Conservation (phyloP, 2,888 invertebrate genomes). For the Ptilodon capucinus region DNA sequence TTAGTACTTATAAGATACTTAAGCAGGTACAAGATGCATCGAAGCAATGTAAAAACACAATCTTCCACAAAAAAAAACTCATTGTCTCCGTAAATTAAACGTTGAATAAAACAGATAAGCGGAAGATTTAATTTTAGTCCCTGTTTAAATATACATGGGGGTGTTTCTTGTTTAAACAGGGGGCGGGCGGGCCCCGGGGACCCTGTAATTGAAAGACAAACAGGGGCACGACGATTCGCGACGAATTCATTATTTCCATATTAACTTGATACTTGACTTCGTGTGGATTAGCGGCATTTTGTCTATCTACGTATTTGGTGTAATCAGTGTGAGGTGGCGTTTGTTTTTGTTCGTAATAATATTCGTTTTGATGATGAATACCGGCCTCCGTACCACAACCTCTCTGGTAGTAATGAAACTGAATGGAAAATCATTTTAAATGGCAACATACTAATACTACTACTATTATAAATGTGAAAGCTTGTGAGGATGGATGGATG, state of each 20-base stretch:
- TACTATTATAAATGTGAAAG: too few species aligned
- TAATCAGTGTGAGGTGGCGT: not conserved
- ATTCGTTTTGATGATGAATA: not conserved
- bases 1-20: too few species aligned
- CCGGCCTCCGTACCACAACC: too few species aligned
- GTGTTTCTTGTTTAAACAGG: slow-evolving; percentile 65
- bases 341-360: not conserved
- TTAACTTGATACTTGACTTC: slow-evolving; percentile 58
- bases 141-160: slow-evolving; percentile 69
- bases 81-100: slow-evolving; percentile 56
- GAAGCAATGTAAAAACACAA: not conserved
- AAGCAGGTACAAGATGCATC: not conserved
- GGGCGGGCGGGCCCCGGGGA: slow-evolving; percentile 48
- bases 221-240: slow-evolving; percentile 70
- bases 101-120: slow-evolving; percentile 49
- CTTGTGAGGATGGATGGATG: too few species aligned
- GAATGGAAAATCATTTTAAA: too few species aligned
- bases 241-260: slow-evolving; percentile 78
- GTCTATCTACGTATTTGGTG: not conserved
- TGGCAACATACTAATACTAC: too few species aligned
- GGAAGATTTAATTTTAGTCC: slow-evolving; percentile 72
- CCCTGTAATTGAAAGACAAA: slow-evolving; percentile 80
- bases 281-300: slow-evolving; percentile 16
- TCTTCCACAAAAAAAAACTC: slow-evolving; percentile 27
- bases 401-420: too few species aligned